phyloP scores from a whole-genome alignment of 1,140 invertebrate species.

The Xylocopa sonorina region DNA sequence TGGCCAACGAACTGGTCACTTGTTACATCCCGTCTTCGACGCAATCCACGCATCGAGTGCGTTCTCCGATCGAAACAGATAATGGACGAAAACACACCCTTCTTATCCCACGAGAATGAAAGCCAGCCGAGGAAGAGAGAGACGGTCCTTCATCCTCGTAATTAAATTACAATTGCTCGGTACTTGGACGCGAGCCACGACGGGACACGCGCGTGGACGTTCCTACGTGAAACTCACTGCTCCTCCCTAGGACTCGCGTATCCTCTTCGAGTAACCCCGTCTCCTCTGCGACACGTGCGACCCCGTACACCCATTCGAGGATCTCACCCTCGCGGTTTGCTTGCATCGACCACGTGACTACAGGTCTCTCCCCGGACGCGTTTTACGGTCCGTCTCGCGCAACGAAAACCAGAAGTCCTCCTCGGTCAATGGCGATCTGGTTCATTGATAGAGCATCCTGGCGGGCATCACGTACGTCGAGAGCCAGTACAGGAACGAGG shows the following conservation, averaged over 20 bases:
- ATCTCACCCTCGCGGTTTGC: background rate
- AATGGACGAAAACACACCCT: background rate
- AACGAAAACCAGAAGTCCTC: background rate
- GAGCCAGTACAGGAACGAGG: conserved; percentile 88
- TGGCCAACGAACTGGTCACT: conserved; percentile 61
- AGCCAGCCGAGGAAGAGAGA: background rate
- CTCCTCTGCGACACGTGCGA: background rate
- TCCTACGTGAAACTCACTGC: too few relatives aligned
- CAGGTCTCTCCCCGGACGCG: background rate
- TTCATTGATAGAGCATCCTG: conserved; percentile 70
- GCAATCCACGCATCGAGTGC: conserved; percentile 27
- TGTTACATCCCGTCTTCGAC: conserved; percentile 20
- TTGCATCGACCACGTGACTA: background rate
- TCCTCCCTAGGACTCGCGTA: background rate
- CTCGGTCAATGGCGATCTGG: background rate
- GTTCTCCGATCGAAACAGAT: background rate
- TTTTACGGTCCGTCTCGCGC: conserved; percentile 33
- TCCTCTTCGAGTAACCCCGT: background rate
- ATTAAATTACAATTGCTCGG: background rate
- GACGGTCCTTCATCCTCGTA: background rate
- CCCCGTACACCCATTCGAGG: too few relatives aligned
- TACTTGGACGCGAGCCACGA: too few relatives aligned
- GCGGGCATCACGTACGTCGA: conserved; percentile 87
- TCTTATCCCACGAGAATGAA: too few relatives aligned
- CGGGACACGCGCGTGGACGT: background rate